Conservation (phyloP, 2,888 invertebrate genomes). For the Xanthorhoe spadicearia region DNA sequence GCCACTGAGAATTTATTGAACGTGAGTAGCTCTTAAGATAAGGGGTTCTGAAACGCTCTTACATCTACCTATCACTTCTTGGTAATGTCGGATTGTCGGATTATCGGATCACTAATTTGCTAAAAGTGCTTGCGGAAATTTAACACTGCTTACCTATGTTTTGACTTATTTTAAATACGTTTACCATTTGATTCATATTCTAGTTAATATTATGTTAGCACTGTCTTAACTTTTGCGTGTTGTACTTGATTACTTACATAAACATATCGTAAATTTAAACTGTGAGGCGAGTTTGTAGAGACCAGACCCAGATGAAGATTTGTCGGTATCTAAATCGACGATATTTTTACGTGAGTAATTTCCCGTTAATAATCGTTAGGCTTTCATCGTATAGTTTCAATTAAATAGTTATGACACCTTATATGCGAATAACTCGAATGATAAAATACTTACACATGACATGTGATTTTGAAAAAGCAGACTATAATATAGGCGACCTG, state of each 20-base stretch:
- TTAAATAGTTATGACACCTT: neutral
- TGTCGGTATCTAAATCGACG: no score
- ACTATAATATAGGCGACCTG: constrained; percentile 40
- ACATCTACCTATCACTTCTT: constrained; percentile 8
- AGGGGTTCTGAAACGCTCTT: constrained; percentile 43
- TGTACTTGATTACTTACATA: no score
- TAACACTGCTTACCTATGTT: neutral
- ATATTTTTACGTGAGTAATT: no score
- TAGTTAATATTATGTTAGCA: no score
- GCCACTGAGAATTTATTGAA: constrained; percentile 59
- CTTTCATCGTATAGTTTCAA: neutral
- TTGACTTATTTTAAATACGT: neutral
- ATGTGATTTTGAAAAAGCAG: constrained; percentile 5
- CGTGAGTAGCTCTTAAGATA: constrained; percentile 59
- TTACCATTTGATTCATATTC: neutral
- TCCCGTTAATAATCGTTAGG: no score
- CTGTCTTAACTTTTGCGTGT: no score
- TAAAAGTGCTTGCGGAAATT: neutral
- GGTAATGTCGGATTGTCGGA: constrained; percentile 1
- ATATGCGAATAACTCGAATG: no score
- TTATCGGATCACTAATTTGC: constrained; percentile 12
- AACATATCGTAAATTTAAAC: no score
- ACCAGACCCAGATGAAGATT: no score
- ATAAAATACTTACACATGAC: neutral
- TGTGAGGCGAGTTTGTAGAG: no score